Conservation (phyloP, 2,797 vertebrate species). For the Crax fasciolata region DNA sequence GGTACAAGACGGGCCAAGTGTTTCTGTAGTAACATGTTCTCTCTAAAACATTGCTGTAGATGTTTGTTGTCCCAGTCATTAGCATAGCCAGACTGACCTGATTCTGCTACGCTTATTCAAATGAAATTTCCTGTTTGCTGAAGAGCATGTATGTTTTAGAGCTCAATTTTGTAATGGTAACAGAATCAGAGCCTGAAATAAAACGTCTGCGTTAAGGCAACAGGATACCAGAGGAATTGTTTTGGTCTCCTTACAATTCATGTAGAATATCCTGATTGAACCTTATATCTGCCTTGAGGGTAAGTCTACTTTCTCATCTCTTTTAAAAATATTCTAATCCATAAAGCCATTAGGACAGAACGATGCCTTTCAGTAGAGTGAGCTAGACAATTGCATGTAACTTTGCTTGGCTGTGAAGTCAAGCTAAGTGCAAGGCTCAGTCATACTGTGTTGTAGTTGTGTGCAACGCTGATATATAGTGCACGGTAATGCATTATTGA, state of each 20-base stretch:
- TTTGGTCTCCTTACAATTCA: not conserved
- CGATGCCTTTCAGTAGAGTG: conserved; percentile 26
- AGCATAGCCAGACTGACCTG: conserved; percentile 28
- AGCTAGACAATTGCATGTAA: conserved; percentile 45
- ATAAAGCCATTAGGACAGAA: not conserved
- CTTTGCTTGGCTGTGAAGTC: conserved; percentile 67
- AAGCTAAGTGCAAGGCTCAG: conserved; percentile 46
- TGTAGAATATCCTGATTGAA: not conserved
- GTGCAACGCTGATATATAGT: not conserved
- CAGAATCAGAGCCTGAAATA: conserved; percentile 6
- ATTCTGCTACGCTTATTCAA: conserved; percentile 54
- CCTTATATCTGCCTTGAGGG: not conserved
- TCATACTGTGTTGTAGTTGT: conserved; percentile 39
- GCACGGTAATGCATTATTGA: conserved; percentile 68
- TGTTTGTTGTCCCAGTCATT: not conserved
- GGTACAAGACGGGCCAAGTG: not conserved
- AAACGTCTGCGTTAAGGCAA: not conserved
- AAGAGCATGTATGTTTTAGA: conserved; percentile 25
- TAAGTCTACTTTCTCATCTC: not conserved
- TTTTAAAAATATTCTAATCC: conserved; percentile 48
- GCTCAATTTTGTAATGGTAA: not conserved
- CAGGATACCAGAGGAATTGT: not conserved
- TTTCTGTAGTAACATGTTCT: not conserved
- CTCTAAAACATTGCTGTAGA: conserved; percentile 8
- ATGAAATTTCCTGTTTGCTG: conserved; percentile 41